A percentile compares a stretch with the other conserved stretches of the same genome.
phyloP scores from a whole-genome alignment of 2,888 invertebrate species.

The Melanostoma mellinum region DNA sequence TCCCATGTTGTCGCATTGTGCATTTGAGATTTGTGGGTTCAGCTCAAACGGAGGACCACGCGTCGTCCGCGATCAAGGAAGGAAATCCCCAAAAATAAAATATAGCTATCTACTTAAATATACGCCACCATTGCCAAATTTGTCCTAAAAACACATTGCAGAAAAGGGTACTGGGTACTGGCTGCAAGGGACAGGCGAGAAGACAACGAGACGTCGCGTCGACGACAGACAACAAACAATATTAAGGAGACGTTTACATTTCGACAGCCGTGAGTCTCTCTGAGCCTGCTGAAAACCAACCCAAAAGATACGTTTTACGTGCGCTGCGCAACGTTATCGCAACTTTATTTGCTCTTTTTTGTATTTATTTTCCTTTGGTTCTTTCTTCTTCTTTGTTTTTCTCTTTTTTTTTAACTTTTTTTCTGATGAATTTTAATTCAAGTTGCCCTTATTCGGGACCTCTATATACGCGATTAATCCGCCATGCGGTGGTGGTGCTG shows the following conservation, averaged over 20 bases:
- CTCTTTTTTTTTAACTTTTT: conserved; percentile 1
- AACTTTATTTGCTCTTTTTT: conserved; percentile 58
- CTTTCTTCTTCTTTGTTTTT: conserved; percentile 26
- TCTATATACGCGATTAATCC: conserved; percentile 65
- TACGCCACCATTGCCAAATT: conserved; percentile 63
- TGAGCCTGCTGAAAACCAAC: conserved; percentile 2
- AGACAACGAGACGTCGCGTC: conserved; percentile 16
- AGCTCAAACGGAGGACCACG: conserved; percentile 23
- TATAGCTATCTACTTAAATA: conserved; percentile 2
- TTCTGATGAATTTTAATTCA: conserved; percentile 66
- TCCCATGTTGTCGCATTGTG: conserved; percentile 38
- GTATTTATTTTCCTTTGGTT: conserved; percentile 60
- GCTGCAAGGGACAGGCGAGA: conserved; percentile 10
- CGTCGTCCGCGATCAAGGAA: conserved; percentile 51
- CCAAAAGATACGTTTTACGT: conserved; percentile 52
- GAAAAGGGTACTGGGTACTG: not conserved
- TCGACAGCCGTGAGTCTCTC: conserved; percentile 42
- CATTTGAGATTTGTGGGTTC: conserved; percentile 52
- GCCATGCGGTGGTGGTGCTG: conserved; percentile 37
- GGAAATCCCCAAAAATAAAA: conserved; percentile 58
- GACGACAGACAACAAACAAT: conserved; percentile 69
- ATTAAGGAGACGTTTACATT: conserved; percentile 65
- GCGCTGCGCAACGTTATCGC: conserved; percentile 58
- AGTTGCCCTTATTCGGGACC: conserved; percentile 67
- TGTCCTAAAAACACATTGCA: conserved; percentile 24